These are phyloP conservation scores for Dromaius novaehollandiae DNA, from an alignment of 2,113 vertebrate genomes.

Conservation along the genomic window DNA sequence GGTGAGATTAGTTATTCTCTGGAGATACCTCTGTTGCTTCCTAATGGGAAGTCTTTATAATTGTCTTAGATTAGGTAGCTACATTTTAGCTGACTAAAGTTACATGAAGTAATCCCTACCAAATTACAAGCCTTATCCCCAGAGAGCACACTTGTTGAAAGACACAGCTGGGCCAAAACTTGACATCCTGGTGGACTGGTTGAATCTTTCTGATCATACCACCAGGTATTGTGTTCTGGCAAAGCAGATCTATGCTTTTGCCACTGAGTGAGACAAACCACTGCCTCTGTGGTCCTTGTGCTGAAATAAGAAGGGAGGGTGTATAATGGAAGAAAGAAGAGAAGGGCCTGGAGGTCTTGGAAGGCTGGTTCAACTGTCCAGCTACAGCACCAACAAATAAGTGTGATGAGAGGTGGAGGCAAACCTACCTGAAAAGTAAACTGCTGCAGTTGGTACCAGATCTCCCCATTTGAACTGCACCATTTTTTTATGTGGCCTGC, in stretches of 20 bases:
- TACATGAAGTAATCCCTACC: not conserved
- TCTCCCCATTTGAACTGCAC: not conserved
- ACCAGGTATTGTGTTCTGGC: not conserved
- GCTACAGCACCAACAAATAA: not conserved
- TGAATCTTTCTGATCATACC: not conserved
- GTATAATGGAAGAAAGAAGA: not conserved
- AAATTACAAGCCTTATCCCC: not conserved
- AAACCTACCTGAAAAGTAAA: not conserved
- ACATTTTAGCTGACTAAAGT: not conserved
- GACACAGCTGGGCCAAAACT: not conserved
- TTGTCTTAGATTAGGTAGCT: not conserved
- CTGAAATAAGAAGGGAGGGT: not conserved
- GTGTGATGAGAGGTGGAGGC: not conserved
- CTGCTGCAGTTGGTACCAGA: not conserved
- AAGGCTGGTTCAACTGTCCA: not conserved
- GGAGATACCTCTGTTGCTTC: not conserved
- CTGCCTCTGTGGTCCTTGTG: not conserved
- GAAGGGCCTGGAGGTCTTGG: not conserved
- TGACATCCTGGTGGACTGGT: not conserved
- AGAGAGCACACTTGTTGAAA: not conserved
- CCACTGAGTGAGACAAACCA: not conserved
- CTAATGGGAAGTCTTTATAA: not conserved
- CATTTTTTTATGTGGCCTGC: fast-evolving
- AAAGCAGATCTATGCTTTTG: not conserved
- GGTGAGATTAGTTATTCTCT: not conserved